Conservation (phyloP, 35 echinoderm and acorn worm genomes). For the Amphiura filiformis region DNA sequence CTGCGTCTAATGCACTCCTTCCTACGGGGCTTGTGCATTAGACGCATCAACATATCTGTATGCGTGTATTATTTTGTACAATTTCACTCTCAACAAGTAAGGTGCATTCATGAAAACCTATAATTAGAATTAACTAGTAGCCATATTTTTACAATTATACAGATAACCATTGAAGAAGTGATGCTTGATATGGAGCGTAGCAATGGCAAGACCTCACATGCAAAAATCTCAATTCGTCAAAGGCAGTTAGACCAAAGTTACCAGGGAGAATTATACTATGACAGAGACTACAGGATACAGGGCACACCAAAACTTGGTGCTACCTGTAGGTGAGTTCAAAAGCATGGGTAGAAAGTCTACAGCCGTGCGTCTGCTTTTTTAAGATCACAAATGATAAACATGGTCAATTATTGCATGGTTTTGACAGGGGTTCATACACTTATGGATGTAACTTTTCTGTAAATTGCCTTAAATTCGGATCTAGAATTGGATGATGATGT, state of each 20-base stretch:
- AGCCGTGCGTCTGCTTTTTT: not conserved
- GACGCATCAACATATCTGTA: too few species aligned
- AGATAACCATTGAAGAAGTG: constrained; percentile 87
- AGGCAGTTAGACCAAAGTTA: constrained; percentile 84
- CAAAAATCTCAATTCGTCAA: constrained; percentile 75
- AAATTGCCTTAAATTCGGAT: too few species aligned
- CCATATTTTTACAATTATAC: too few species aligned
- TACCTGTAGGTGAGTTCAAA: constrained; percentile 64
- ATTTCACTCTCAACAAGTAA: too few species aligned
- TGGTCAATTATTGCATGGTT: not conserved
- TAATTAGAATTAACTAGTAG: too few species aligned
- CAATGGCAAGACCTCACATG: constrained; percentile 79
- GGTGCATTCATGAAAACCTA: too few species aligned
- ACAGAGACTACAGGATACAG: constrained; percentile 81
- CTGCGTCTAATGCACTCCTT: too few species aligned
- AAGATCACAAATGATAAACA: not conserved
- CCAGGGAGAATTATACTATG: constrained; percentile 94
- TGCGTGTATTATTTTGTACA: too few species aligned
- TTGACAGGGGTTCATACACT: too few species aligned
- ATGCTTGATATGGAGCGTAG: constrained; percentile 77
- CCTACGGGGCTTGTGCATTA: too few species aligned
- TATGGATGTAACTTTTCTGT: too few species aligned
- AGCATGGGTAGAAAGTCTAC: not conserved
- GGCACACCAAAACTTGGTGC: constrained; percentile 56
- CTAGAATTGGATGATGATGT: too few species aligned